A percentile compares a stretch with the other conserved stretches of the same genome.
Evolutionary conservation across 2,113 vertebrate species (phyloP).

Genomic region (Barbus barbus): DNA sequence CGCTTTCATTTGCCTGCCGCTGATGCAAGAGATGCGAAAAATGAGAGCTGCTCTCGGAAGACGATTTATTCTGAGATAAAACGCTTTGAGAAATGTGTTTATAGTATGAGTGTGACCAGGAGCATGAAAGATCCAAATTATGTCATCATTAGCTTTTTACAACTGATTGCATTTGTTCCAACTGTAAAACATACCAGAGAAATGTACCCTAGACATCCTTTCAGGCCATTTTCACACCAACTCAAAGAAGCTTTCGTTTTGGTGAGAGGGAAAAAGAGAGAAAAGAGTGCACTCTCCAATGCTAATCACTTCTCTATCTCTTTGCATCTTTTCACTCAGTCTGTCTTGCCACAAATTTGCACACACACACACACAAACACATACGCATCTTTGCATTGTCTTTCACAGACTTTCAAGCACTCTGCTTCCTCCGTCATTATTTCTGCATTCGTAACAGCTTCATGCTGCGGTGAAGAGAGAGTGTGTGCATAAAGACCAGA

Average conservation of each 20-base stretch:
- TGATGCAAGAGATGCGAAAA: neutral
- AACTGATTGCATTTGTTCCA: neutral
- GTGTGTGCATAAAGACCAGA: conserved; percentile 4
- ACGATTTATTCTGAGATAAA: conserved; percentile 14
- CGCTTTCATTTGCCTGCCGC: neutral
- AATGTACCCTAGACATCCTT: neutral
- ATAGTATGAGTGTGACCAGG: neutral
- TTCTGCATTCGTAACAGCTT: neutral
- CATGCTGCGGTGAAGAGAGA: conserved; percentile 6
- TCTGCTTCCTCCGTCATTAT: conserved; percentile 3
- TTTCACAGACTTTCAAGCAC: conserved; percentile 11
- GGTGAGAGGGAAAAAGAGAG: neutral
- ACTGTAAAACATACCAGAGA: neutral
- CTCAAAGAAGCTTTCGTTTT: neutral
- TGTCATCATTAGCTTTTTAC: conserved; percentile 7
- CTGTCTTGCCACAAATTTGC: neutral
- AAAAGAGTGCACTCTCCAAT: conserved; percentile 3
- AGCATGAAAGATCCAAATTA: conserved; percentile 5
- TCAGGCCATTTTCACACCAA: neutral
- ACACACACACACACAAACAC: conserved; percentile 13
- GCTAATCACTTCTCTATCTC: neutral
- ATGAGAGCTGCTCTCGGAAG: neutral
- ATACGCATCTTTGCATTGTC: neutral
- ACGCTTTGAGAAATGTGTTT: conserved; percentile 7
- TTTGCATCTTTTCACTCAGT: neutral